Conservation (phyloP, 2,113 vertebrate genomes). For the Puffinus mauretanicus region DNA sequence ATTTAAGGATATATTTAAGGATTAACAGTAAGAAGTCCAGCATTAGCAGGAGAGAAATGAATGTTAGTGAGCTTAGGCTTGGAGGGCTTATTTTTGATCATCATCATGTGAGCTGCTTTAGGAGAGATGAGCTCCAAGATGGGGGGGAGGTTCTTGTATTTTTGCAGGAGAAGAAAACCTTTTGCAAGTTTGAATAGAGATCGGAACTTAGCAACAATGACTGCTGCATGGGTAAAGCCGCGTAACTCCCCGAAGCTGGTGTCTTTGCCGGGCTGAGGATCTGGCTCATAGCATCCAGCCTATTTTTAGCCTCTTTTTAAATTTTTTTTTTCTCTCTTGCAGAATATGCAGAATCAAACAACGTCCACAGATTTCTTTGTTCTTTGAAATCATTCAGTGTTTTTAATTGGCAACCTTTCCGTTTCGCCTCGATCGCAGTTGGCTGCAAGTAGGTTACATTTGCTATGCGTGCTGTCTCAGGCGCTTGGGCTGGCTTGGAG, state of each 20-base stretch:
- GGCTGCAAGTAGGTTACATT: conserved; percentile 3
- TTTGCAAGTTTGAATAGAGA: conserved; percentile 48
- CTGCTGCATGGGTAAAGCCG: not conserved
- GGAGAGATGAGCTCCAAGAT: conserved; percentile 51
- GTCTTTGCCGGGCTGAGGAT: not conserved
- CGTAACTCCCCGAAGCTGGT: not conserved
- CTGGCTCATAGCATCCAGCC: conserved; percentile 10
- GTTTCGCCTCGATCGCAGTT: not conserved
- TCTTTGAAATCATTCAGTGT: not conserved
- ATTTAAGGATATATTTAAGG: conserved; percentile 65
- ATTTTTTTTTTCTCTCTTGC: not conserved
- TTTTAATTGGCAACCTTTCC: conserved; percentile 43
- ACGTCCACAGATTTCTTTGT: conserved; percentile 37
- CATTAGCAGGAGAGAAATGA: conserved; percentile 57
- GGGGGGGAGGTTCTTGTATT: not conserved
- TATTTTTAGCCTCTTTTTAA: conserved; percentile 27
- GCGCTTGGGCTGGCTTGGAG: not conserved
- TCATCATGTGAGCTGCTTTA: conserved; percentile 59
- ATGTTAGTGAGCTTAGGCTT: conserved; percentile 61
- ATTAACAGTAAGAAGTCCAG: conserved; percentile 66
- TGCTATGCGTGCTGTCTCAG: not conserved
- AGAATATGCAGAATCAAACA: conserved; percentile 1
- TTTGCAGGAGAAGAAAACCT: conserved; percentile 23
- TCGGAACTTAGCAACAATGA: conserved; percentile 32
- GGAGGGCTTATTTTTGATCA: conserved; percentile 64